Percentiles rank a stretch among this genome's conserved stretches.
Evolutionary conservation across 2,888 invertebrate genomes (phyloP).

Genomic region (Geotrupes spiniger): DNA sequence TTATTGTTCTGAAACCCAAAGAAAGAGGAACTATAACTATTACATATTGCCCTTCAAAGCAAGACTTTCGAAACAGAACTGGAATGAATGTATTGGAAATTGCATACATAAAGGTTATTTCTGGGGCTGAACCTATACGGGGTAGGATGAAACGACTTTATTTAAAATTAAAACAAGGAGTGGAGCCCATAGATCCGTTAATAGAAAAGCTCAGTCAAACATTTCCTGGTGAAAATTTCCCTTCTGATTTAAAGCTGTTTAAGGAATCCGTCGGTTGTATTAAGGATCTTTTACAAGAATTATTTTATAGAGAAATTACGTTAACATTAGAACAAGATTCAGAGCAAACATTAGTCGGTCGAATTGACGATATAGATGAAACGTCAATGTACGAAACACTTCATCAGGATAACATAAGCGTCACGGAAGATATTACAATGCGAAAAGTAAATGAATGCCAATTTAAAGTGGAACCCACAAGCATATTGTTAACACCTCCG

Average conservation of each 20-base stretch:
- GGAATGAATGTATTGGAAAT: conserved; percentile 39
- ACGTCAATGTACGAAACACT: conserved; percentile 43
- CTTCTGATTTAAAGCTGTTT: conserved; percentile 37
- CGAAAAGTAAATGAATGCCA: neutral
- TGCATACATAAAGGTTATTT: conserved; percentile 40
- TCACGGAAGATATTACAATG: neutral
- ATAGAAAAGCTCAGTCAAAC: conserved; percentile 32
- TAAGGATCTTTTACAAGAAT: conserved; percentile 36
- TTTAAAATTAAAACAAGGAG: conserved; percentile 28
- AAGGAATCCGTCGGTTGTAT: conserved; percentile 38
- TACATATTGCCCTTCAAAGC: conserved; percentile 38
- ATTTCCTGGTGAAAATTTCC: conserved; percentile 40
- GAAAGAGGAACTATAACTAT: conserved; percentile 38
- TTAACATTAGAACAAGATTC: conserved; percentile 45
- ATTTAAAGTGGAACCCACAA: conserved; percentile 17
- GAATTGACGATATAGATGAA: conserved; percentile 40
- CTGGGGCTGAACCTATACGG: conserved; percentile 44
- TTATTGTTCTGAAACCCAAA: conserved; percentile 39
- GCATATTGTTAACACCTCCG: conserved; percentile 16
- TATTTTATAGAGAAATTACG: conserved; percentile 41
- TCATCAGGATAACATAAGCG: conserved; percentile 28
- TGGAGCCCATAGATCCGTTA: conserved; percentile 31
- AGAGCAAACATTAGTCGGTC: conserved; percentile 39
- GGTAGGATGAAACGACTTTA: conserved; percentile 41
- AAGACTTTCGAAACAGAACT: conserved; percentile 36